Conservation (phyloP, 1,140 invertebrate genomes). For the Geopemphigus sp. region DNA sequence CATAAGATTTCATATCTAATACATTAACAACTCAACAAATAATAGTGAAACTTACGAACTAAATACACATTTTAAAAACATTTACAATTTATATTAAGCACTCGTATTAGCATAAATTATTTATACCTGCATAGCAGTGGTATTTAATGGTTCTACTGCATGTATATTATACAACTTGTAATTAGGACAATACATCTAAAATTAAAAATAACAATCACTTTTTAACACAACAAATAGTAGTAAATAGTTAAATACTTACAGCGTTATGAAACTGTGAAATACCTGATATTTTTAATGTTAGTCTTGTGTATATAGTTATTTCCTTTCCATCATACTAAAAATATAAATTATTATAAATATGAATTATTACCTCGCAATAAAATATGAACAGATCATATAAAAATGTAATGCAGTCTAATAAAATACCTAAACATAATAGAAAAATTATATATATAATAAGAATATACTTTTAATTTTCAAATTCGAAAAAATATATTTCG, state of each 20-base stretch:
- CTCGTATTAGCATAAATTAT: too few relatives aligned
- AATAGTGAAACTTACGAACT: too few relatives aligned
- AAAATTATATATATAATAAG: background rate
- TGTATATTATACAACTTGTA: constrained; percentile 36
- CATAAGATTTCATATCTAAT: too few relatives aligned
- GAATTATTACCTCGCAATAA: background rate
- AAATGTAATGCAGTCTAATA: too few relatives aligned
- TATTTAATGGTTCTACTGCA: constrained; percentile 31
- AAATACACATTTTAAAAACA: too few relatives aligned
- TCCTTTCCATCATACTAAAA: background rate
- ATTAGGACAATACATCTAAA: background rate
- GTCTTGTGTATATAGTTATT: background rate
- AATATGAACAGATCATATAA: background rate
- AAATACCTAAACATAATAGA: too few relatives aligned
- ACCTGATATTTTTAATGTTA: constrained; percentile 10
- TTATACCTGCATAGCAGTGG: constrained; percentile 4
- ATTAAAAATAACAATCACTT: background rate
- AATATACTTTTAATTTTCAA: background rate
- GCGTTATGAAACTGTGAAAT: constrained; percentile 5
- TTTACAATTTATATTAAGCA: too few relatives aligned
- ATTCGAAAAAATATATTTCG: background rate
- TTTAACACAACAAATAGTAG: background rate
- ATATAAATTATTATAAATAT: background rate
- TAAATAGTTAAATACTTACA: background rate
- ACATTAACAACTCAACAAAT: too few relatives aligned